Evolutionary conservation across 2,797 vertebrate genomes (phyloP).

Genomic region (Aulostomus chinensis): DNA sequence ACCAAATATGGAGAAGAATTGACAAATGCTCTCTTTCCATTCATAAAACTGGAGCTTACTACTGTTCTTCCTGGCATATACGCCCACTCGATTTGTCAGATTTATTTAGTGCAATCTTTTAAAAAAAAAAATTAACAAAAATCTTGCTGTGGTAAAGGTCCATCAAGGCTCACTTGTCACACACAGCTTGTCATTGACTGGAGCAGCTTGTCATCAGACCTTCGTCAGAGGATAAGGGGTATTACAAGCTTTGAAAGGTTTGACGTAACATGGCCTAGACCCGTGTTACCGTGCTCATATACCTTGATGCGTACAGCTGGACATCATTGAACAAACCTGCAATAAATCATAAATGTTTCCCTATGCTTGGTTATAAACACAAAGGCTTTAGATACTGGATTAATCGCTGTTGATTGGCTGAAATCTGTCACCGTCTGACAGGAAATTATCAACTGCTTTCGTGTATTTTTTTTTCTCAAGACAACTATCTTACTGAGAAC

Average conservation of each 20-base stretch:
- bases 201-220: slow-evolving; percentile 80
- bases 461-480: background rate
- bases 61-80: slow-evolving; percentile 34
- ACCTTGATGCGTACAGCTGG: slow-evolving; percentile 62
- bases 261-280: slow-evolving; percentile 75
- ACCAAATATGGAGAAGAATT: slow-evolving; percentile 82
- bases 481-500: background rate
- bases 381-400: background rate
- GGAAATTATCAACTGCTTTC: too few relatives aligned
- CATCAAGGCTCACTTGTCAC: slow-evolving; percentile 58
- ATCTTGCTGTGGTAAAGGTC: slow-evolving; percentile 54
- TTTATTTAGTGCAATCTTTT: slow-evolving; percentile 49
- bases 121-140: too few relatives aligned
- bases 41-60: slow-evolving; percentile 72
- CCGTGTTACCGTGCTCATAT: slow-evolving; percentile 57
- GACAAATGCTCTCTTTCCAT: slow-evolving; percentile 76
- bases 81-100: slow-evolving; percentile 2
- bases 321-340: slow-evolving; percentile 40
- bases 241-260: slow-evolving; percentile 84
- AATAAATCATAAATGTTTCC: slow-evolving; percentile 47
- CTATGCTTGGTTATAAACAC: slow-evolving; percentile 12
- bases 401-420: too few relatives aligned
- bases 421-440: too few relatives aligned
- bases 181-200: slow-evolving; percentile 76
- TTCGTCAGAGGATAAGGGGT: slow-evolving; percentile 83